Percentiles rank a stretch among this genome's conserved stretches.
Conservation (phyloP, 2,113 vertebrate genomes). For the Pygoscelis adeliae region DNA sequence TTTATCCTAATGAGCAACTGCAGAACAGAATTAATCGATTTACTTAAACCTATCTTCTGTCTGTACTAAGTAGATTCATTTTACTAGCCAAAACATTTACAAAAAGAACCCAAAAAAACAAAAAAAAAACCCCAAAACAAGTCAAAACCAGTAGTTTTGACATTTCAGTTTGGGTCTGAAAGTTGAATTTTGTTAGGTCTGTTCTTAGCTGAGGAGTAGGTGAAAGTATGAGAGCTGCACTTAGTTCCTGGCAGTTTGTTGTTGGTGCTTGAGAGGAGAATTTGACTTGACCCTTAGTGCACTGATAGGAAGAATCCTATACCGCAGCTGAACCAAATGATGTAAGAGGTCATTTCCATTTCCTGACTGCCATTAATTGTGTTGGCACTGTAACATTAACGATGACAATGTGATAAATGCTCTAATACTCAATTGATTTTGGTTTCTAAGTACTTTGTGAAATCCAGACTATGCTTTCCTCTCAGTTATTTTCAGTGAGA, state of each 20-base stretch:
- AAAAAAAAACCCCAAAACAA: background rate
- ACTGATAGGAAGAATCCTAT: background rate
- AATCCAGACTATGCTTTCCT: background rate
- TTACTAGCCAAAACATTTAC: background rate
- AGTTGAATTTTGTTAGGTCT: background rate
- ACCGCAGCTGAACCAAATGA: rapidly evolving
- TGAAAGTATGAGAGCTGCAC: background rate
- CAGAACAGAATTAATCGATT: background rate
- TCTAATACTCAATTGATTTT: background rate
- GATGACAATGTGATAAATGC: background rate
- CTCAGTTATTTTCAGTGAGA: background rate
- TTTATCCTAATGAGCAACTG: background rate
- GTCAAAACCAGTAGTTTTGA: background rate
- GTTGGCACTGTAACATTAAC: background rate
- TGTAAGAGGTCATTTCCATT: background rate
- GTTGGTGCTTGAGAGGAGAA: background rate
- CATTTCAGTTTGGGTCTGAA: background rate
- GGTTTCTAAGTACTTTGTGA: background rate
- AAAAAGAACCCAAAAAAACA: background rate
- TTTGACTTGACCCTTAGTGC: background rate
- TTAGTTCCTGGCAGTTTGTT: background rate
- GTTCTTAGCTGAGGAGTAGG: background rate
- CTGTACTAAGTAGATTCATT: background rate
- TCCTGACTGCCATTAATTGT: background rate
- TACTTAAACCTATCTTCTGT: background rate